These are phyloP conservation scores for Drosophila nigrodunni DNA, from an alignment of 1,140 invertebrate species.

Conservation along the genomic window DNA sequence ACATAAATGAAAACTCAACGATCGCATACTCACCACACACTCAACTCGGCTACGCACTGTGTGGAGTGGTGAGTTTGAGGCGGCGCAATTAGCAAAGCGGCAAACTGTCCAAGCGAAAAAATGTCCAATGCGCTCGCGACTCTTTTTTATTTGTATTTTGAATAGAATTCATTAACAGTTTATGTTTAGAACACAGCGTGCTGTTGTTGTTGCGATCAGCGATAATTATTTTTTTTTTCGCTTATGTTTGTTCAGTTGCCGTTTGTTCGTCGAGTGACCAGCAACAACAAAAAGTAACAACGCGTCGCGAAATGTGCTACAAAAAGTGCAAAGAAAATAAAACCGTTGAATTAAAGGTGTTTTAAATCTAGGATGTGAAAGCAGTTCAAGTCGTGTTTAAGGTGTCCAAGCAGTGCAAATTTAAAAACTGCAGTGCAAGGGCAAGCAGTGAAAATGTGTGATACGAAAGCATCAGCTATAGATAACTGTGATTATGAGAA, in stretches of 20 bases:
- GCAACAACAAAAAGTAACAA: constrained; percentile 19
- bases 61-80: constrained; percentile 37
- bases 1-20: constrained; percentile 38
- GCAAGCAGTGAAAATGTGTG: constrained; percentile 33
- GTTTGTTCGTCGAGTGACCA: constrained; percentile 28
- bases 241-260: constrained; percentile 28
- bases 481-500: constrained; percentile 49
- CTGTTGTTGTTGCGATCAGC: constrained; percentile 31
- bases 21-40: constrained; percentile 42
- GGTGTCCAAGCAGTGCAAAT: constrained; percentile 14
- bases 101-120: constrained; percentile 55
- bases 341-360: constrained; percentile 6
- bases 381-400: constrained; percentile 13
- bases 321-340: constrained; percentile 14
- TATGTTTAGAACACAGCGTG: constrained; percentile 71
- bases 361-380: constrained; percentile 8
- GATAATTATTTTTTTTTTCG: not conserved
- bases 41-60: constrained; percentile 32
- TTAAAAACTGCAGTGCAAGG: constrained; percentile 2
- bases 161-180: constrained; percentile 75
- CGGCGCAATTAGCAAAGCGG: constrained; percentile 47
- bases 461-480: constrained; percentile 13
- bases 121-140: constrained; percentile 46
- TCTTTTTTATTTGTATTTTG: constrained; percentile 55
- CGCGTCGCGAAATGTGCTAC: constrained; percentile 19